A percentile compares a stretch with the other conserved stretches of the same genome.
phyloP scores from a whole-genome alignment of 2,888 invertebrate genomes.

The Clistopyga incitator region DNA sequence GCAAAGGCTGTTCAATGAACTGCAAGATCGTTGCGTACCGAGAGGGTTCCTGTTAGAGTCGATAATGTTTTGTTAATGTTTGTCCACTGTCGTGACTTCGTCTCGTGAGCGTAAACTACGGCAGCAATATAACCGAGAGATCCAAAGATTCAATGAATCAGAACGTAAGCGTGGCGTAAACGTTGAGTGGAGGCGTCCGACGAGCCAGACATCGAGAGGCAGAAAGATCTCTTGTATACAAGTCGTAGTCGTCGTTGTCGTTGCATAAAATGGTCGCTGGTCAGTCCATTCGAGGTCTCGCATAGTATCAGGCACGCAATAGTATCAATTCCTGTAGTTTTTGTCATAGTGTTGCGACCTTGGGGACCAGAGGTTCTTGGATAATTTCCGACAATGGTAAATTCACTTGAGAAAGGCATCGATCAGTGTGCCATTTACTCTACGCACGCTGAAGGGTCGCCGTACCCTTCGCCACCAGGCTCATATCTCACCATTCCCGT shows the following conservation, averaged over 20 bases:
- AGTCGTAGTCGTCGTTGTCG: constrained; percentile 47
- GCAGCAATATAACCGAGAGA: constrained; percentile 44
- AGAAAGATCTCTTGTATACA: constrained; percentile 18
- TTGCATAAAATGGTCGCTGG: constrained; percentile 56
- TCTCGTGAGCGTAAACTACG: constrained; percentile 49
- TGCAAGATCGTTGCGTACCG: constrained; percentile 12
- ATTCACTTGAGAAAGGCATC: neutral
- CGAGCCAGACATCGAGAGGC: constrained; percentile 45
- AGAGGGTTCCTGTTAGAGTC: constrained; percentile 27
- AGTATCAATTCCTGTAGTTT: constrained; percentile 43
- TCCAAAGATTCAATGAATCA: constrained; percentile 74
- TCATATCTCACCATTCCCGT: constrained; percentile 51
- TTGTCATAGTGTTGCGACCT: neutral
- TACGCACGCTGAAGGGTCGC: constrained; percentile 40
- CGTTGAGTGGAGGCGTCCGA: constrained; percentile 53
- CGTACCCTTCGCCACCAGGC: constrained; percentile 13
- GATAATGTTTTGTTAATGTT: constrained; percentile 70
- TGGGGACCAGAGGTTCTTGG: neutral
- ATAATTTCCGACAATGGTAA: neutral
- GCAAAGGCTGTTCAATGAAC: constrained; percentile 31
- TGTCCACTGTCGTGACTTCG: constrained; percentile 70
- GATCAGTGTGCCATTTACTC: neutral
- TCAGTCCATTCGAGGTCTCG: constrained; percentile 52
- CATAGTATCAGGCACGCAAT: constrained; percentile 27
- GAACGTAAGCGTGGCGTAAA: constrained; percentile 67